Percentiles rank a stretch among this genome's conserved stretches.
Evolutionary conservation across 2,888 invertebrate genomes (phyloP).

Genomic region (Lepidonotus clava): DNA sequence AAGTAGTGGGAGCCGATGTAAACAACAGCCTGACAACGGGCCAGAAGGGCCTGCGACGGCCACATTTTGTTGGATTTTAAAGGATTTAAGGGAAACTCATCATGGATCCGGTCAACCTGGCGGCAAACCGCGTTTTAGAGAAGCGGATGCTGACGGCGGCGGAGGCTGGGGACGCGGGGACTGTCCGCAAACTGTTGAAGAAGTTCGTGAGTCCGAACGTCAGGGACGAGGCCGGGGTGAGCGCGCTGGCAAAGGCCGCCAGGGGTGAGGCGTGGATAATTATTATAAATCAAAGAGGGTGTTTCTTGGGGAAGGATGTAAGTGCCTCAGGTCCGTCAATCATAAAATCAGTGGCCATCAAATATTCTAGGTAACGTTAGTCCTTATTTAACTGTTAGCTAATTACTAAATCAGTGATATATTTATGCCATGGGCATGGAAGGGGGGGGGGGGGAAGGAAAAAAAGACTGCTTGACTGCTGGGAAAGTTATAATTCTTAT

Average conservation of each 20-base stretch:
- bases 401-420: no score
- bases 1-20: constrained; percentile 8
- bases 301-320: no score
- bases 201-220: constrained; percentile 47
- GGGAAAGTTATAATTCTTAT: no score
- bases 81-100: not conserved
- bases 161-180: not conserved
- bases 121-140: not conserved
- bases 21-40: constrained; percentile 41
- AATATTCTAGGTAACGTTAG: no score
- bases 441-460: no score
- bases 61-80: not conserved
- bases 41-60: not conserved
- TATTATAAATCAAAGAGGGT: no score
- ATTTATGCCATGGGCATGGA: no score
- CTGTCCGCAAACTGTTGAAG: constrained; percentile 41
- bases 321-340: no score
- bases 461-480: no score
- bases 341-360: no score
- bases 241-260: constrained; percentile 46
- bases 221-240: constrained; percentile 3
- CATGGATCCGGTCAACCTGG: not conserved
- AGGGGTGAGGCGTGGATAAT: constrained; percentile 17
- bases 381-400: no score
- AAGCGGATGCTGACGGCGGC: constrained; percentile 22